Base-by-base conservation (phyloP, 2,797 vertebrate species). In the Onychomys torridus region DNA sequence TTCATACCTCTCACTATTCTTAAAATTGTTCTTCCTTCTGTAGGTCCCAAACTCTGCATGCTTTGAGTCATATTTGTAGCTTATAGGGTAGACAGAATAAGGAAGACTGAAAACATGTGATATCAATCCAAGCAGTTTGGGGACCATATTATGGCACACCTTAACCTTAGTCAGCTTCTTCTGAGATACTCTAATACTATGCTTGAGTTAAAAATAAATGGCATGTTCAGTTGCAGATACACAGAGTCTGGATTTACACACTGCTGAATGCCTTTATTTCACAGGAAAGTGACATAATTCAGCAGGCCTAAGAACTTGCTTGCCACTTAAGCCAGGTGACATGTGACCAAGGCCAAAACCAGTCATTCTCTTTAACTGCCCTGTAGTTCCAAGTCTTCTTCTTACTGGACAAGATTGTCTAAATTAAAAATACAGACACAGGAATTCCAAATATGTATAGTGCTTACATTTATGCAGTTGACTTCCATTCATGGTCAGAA, bases 231-330 rank as follows among this genome's bases (percentile, higher is more conserved):
- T 67, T 88, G 67, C 16, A 85, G 49, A 73, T 19, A 81, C 21
- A 21, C 4, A 73, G 29, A 88, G 43, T 55, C 11, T 82, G 59
- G 79, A 65, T 67, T 17, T 90, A 49, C 84, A 29, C 34, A 83
- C 91, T 71, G 67, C 65, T 77, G 77, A 65, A 87, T 32, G n/a
- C 11, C 13, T 94, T 83, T 84, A 13, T 96, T 90, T 90, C 17
- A n/a, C 5, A 12, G 43, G 46, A 86, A 52, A 91, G 69, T 75
- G 10, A 3, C 73, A 5, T 63, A n/a, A n/a, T 84, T 27, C n/a
- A 43, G 0, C 2, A 79, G 7, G 14, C 57, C 37, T n/a, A 23
- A 93, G 27, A 85, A 52, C 21, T 94, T 93, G 73, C 49, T 81
- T 27, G 21, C 61, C 40, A 65, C 46, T 16, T 65, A 89, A 71